Evolutionary conservation across 2,888 invertebrate genomes (phyloP).

Genomic region (Hymenopus coronatus): DNA sequence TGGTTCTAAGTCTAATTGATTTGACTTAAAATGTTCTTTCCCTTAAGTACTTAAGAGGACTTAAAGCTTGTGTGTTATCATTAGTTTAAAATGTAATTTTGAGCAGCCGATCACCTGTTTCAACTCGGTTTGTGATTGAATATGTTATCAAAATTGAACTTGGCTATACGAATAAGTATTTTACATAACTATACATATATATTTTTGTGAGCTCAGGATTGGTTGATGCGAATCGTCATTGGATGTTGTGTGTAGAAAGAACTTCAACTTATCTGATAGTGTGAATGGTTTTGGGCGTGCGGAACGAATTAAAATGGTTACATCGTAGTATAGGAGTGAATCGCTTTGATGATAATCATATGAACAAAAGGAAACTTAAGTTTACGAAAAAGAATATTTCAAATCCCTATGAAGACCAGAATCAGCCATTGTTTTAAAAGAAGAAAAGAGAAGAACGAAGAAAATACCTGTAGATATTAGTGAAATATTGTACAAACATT

Average conservation of each 20-base stretch:
- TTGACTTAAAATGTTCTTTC: not conserved
- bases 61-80: not conserved
- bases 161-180: not conserved
- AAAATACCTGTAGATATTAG: slow-evolving; percentile 10
- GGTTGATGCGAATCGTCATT: not conserved
- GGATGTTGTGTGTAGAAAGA: slow-evolving; percentile 3
- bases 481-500: slow-evolving; percentile 14
- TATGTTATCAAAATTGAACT: not conserved
- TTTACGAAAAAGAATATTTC: not conserved
- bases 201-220: slow-evolving; percentile 14
- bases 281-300: not conserved
- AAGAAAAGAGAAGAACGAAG: not conserved
- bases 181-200: not conserved
- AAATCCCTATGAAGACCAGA: not conserved
- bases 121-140: not conserved
- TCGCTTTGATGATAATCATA: not conserved
- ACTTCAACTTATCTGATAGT: not conserved
- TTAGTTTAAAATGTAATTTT: not conserved
- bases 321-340: not conserved
- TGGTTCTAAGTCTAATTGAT: too few relatives aligned
- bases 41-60: not conserved
- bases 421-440: not conserved
- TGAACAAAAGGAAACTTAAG: not conserved
- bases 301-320: not conserved
- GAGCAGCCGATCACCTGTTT: not conserved